A percentile compares a stretch with the other conserved stretches of the same genome.
These are phyloP conservation scores for Diachasma alloeum DNA, from an alignment of 1,140 invertebrate species.

Conservation along the genomic window DNA sequence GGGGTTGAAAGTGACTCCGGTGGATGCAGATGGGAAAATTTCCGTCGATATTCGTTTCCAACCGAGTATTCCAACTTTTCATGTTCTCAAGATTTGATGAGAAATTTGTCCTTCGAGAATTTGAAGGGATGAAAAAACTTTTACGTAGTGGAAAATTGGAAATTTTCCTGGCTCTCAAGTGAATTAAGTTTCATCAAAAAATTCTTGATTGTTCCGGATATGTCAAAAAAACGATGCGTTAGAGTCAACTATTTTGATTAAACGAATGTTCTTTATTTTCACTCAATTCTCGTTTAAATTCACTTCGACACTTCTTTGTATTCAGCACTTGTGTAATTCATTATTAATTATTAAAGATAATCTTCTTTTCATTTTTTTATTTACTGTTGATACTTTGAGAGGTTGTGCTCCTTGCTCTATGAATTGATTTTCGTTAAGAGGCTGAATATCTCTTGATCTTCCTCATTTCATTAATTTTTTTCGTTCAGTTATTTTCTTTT, in stretches of 20 bases:
- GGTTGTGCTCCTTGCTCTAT: not conserved
- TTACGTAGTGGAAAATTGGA: too few species aligned
- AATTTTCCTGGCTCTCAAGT: too few species aligned
- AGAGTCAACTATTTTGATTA: not conserved
- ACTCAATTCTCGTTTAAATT: not conserved
- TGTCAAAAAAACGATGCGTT: not conserved
- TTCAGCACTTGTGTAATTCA: not conserved
- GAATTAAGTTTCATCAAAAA: not conserved
- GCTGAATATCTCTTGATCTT: not conserved
- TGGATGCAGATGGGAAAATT: too few species aligned
- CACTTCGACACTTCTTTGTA: conserved; percentile 1
- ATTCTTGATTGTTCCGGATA: not conserved
- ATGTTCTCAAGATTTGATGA: too few species aligned
- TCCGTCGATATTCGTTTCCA: too few species aligned
- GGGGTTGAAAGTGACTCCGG: not conserved
- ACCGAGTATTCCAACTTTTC: too few species aligned
- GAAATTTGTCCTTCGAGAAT: too few species aligned
- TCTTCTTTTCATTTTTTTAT: not conserved
- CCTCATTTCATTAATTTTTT: not conserved
- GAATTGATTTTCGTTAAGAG: not conserved
- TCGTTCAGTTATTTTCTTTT: not conserved
- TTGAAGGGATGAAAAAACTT: too few species aligned
- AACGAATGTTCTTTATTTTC: conserved; percentile 4
- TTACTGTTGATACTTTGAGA: not conserved
- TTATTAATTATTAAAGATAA: not conserved